Percentiles rank a stretch among this genome's conserved stretches.
These are phyloP conservation scores for Empidonax traillii DNA, from an alignment of 2,113 vertebrate genomes.

Conservation along the genomic window DNA sequence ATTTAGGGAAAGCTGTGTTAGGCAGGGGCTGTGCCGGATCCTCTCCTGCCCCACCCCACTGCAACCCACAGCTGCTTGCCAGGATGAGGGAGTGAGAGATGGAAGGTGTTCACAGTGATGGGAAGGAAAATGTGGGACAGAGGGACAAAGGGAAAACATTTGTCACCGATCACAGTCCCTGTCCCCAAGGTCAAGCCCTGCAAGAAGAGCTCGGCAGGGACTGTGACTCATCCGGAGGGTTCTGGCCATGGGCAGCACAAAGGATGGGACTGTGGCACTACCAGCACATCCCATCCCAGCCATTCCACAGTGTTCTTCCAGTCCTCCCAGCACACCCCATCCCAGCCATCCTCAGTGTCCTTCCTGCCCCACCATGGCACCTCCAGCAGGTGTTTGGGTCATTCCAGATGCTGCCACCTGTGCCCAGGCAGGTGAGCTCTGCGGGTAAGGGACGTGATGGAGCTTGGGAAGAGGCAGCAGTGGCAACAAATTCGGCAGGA, in stretches of 20 bases:
- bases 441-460: background rate
- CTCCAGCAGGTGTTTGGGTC: background rate
- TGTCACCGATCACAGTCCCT: background rate
- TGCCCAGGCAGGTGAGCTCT: background rate
- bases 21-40: fast-evolving
- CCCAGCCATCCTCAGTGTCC: background rate
- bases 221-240: background rate
- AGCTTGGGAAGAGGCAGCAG: background rate
- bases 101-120: fast-evolving
- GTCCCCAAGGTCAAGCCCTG: background rate
- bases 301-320: background rate
- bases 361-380: fast-evolving
- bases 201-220: background rate
- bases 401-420: background rate
- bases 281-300: background rate
- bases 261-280: background rate
- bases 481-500: background rate
- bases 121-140: background rate
- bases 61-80: fast-evolving
- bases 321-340: background rate
- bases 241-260: background rate
- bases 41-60: background rate
- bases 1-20: fast-evolving
- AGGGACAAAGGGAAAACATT: background rate
- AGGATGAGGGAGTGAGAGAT: background rate